Conservation (phyloP, 2,888 invertebrate genomes). For the Serrognathus titanus region DNA sequence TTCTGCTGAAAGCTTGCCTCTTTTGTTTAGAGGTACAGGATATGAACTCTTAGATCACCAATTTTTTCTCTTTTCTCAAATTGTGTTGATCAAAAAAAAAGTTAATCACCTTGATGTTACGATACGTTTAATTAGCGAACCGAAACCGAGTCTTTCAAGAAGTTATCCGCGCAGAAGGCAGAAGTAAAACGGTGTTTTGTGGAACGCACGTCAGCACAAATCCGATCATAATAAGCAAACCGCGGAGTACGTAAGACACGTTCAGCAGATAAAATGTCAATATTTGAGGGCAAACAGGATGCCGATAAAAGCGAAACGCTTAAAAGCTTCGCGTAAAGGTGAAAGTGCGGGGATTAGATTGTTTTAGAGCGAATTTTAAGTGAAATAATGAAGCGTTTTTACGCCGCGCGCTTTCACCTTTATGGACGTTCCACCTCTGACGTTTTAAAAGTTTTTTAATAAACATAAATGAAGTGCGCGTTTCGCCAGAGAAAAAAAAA, state of each 20-base stretch:
- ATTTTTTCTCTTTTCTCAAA: no score
- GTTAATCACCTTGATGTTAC: no score
- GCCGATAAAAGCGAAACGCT: constrained; percentile 34
- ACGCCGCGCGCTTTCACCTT: not conserved
- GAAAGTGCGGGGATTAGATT: constrained; percentile 38
- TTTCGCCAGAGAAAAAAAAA: no score
- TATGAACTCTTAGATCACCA: no score
- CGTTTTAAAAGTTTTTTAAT: constrained; percentile 1
- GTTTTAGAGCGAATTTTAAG: constrained; percentile 32
- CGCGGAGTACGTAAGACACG: constrained; percentile 7
- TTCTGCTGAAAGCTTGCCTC: no score
- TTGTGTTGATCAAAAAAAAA: no score
- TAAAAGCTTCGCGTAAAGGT: constrained; percentile 37
- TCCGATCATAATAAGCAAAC: not conserved
- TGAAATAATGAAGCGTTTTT: not conserved
- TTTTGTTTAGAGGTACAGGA: no score
- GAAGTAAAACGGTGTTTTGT: not conserved
- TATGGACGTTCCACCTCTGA: not conserved
- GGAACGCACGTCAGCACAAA: not conserved
- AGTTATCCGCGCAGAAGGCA: not conserved
- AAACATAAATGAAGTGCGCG: constrained; percentile 3
- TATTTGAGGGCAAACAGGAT: constrained; percentile 42
- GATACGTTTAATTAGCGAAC: no score
- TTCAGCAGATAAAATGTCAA: constrained; percentile 37
- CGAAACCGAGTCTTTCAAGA: no score